Percentiles rank a stretch among this genome's conserved stretches.
phyloP scores from a whole-genome alignment of 2,113 vertebrate genomes.

The Pelecanus crispus region DNA sequence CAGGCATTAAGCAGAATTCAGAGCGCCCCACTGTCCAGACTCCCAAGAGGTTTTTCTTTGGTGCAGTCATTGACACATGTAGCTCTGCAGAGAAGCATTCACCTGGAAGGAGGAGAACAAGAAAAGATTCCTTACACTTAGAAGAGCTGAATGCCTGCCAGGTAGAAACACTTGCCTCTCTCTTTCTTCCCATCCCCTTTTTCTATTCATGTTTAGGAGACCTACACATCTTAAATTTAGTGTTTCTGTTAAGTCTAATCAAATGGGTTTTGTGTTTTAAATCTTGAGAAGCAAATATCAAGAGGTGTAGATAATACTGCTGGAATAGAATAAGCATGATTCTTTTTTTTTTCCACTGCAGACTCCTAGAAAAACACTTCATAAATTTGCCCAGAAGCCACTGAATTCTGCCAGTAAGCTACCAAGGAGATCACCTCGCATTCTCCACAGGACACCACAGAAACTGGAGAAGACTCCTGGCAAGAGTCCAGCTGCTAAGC shows the following conservation, averaged over 20 bases:
- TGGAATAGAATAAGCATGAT: background rate
- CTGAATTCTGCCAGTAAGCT: background rate
- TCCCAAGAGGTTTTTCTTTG: constrained; percentile 88
- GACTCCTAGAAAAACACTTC: constrained; percentile 70
- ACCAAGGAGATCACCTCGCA: constrained; percentile 17
- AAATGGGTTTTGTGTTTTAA: background rate
- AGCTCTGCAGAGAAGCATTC: constrained; percentile 59
- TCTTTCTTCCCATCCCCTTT: background rate
- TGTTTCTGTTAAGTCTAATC: background rate
- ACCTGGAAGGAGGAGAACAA: constrained; percentile 14
- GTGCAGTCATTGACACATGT: constrained; percentile 66
- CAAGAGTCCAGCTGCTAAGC: constrained; percentile 37
- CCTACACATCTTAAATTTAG: background rate
- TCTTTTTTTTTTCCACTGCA: background rate
- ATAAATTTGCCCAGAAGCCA: constrained; percentile 47
- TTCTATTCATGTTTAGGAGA: background rate
- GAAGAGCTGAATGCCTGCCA: constrained; percentile 69
- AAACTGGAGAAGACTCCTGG: background rate
- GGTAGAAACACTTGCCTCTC: constrained; percentile 64
- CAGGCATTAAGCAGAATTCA: constrained; percentile 39
- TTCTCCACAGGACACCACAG: background rate
- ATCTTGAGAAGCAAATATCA: background rate
- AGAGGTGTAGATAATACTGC: background rate
- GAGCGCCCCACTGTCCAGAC: constrained; percentile 68
- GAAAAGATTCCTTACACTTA: constrained; percentile 44